Evolutionary conservation across 2,888 invertebrate genomes (phyloP).

Genomic region (Drosophila paranaensis): DNA sequence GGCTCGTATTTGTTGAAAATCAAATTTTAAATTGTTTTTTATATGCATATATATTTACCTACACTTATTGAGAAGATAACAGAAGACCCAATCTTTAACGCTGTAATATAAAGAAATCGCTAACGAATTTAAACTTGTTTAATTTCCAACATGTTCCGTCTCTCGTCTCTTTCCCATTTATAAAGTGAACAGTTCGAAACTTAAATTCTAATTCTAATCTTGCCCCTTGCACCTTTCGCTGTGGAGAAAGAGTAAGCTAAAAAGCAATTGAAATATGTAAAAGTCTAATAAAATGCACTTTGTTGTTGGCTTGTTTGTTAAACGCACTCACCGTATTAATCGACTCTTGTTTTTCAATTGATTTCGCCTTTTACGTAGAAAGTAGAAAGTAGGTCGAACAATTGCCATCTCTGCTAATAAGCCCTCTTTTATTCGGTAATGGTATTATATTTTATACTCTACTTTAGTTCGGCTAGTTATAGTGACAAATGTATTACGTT

Average conservation of each 20-base stretch:
- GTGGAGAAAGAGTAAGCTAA: slow-evolving; percentile 33
- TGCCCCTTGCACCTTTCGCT: slow-evolving; percentile 44
- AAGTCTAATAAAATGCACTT: slow-evolving; percentile 57
- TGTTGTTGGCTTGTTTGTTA: slow-evolving; percentile 69
- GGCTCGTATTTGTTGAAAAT: slow-evolving; percentile 65
- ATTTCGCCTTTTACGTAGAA: slow-evolving; percentile 11
- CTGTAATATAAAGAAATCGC: slow-evolving; percentile 73
- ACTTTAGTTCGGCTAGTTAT: slow-evolving; percentile 41
- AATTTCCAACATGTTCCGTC: slow-evolving; percentile 36
- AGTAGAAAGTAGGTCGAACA: slow-evolving; percentile 18
- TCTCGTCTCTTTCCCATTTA: neutral
- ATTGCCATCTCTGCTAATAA: slow-evolving; percentile 64
- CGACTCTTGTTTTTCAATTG: slow-evolving; percentile 46
- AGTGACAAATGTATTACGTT: slow-evolving; percentile 43
- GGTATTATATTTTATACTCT: slow-evolving; percentile 43
- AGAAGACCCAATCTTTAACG: slow-evolving; percentile 41
- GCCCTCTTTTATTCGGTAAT: slow-evolving; percentile 64
- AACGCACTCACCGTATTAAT: slow-evolving; percentile 46
- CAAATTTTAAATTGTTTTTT: slow-evolving; percentile 74
- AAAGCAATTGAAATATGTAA: slow-evolving; percentile 53
- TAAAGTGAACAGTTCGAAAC: slow-evolving; percentile 16
- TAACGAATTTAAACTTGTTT: slow-evolving; percentile 70
- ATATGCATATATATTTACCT: slow-evolving; percentile 47
- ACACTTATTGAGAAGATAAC: slow-evolving; percentile 27
- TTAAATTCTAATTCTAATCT: slow-evolving; percentile 15